Evolutionary conservation across 2,797 vertebrate genomes (phyloP).

Genomic region (Kryptolebias ocellatus): DNA sequence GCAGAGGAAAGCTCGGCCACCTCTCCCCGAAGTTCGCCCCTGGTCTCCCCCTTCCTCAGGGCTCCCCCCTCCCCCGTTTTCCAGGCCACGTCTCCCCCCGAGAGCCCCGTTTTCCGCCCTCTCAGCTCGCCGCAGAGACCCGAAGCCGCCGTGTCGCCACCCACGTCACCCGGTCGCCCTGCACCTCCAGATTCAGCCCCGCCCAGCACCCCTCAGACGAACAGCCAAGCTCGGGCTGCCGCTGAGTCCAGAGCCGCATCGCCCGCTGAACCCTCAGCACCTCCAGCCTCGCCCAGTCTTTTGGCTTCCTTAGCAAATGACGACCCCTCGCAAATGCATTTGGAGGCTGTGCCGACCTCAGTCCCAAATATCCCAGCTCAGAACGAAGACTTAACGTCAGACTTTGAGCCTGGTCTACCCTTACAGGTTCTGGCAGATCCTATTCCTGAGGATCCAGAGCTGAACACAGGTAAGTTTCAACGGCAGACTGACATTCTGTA

Average conservation of each 20-base stretch:
- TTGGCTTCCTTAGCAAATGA: conserved; percentile 50
- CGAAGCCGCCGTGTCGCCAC: conserved; percentile 57
- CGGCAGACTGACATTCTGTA: neutral
- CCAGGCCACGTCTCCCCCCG: conserved; percentile 66
- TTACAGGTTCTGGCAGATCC: conserved; percentile 48
- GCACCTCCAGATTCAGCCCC: conserved; percentile 47
- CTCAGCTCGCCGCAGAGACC: conserved; percentile 58
- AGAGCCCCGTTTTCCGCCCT: conserved; percentile 68
- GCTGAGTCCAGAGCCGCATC: conserved; percentile 39
- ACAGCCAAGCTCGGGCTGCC: conserved; percentile 34
- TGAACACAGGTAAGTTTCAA: conserved; percentile 67
- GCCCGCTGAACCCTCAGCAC: conserved; percentile 59
- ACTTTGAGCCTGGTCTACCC: conserved; percentile 46
- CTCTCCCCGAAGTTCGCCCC: conserved; percentile 74
- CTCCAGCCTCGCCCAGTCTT: conserved; percentile 65
- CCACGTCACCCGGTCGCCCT: conserved; percentile 56
- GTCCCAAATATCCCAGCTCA: conserved; percentile 41
- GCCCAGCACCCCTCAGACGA: conserved; percentile 39
- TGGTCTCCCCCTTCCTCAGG: conserved; percentile 80
- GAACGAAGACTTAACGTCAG: conserved; percentile 37
- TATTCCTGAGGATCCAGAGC: conserved; percentile 58
- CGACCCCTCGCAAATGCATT: conserved; percentile 19
- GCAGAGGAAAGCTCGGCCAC: conserved; percentile 64
- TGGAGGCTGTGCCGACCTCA: conserved; percentile 32
- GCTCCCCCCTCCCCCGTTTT: conserved; percentile 62